Conservation (phyloP, 64 coral and sea anemone genomes). For the Astreopora myriophthalma region DNA sequence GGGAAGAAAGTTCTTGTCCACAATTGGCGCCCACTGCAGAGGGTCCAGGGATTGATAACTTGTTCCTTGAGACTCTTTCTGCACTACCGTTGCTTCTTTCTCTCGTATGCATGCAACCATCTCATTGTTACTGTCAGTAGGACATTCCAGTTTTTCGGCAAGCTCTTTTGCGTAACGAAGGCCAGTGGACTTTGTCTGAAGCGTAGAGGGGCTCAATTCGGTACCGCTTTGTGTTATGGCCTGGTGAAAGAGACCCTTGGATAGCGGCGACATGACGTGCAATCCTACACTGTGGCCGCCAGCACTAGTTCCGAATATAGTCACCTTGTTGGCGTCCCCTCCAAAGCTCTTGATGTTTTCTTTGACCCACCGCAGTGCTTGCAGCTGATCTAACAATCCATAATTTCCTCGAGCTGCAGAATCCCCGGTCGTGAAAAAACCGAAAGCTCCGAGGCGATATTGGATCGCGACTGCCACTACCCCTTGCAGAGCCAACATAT, state of each 20-base stretch:
- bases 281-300: background rate
- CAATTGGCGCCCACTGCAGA: too few species aligned
- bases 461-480: slow-evolving; percentile 36
- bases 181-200: background rate
- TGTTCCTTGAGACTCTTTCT: too few species aligned
- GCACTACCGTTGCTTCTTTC: too few species aligned
- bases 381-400: slow-evolving; percentile 12
- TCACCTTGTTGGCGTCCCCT: slow-evolving; percentile 7
- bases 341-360: slow-evolving; percentile 31
- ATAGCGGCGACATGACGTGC: background rate
- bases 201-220: background rate
- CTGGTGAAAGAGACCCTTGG: slow-evolving; percentile 2
- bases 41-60: too few species aligned
- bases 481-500: slow-evolving; percentile 30
- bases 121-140: too few species aligned
- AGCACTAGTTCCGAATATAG: slow-evolving; percentile 34
- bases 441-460: background rate
- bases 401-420: slow-evolving; percentile 1
- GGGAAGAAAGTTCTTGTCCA: too few species aligned
- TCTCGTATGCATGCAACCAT: too few species aligned
- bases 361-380: slow-evolving; percentile 44
- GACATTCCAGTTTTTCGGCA: too few species aligned
- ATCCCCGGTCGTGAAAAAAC: slow-evolving; percentile 19
- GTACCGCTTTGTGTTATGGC: background rate
- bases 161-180: too few species aligned